Evolutionary conservation across 1,140 invertebrate genomes (phyloP).

Genomic region (Geopemphigus sp.): DNA sequence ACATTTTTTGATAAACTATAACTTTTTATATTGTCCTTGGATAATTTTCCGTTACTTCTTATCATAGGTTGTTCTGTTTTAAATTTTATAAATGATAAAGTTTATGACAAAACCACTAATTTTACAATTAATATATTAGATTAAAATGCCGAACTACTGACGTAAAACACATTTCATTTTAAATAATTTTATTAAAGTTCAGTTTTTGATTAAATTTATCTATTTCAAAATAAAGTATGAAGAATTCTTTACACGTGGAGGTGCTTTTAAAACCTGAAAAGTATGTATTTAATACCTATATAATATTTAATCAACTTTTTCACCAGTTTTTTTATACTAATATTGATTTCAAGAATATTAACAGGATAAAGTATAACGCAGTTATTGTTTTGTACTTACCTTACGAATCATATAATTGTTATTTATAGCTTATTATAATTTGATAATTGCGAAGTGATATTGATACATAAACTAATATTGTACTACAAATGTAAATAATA

Average conservation of each 20-base stretch:
- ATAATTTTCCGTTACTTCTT: conserved; percentile 19
- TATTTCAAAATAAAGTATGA: conserved; percentile 26
- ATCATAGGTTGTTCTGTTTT: conserved; percentile 12
- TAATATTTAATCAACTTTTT: not conserved
- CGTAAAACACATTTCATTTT: not conserved
- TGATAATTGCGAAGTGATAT: not conserved
- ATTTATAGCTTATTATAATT: no score
- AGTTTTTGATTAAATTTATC: not conserved
- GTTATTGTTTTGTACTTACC: no score
- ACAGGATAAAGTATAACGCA: not conserved
- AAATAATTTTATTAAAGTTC: not conserved
- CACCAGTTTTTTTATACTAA: not conserved
- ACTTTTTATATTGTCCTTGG: conserved; percentile 18
- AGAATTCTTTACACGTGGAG: conserved; percentile 49
- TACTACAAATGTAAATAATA: not conserved
- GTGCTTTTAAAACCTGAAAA: conserved; percentile 43
- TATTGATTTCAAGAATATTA: not conserved
- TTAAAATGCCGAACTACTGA: not conserved
- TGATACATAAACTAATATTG: not conserved
- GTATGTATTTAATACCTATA: conserved; percentile 40
- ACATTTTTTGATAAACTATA: no score
- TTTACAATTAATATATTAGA: not conserved
- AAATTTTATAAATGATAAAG: not conserved
- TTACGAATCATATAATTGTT: no score
- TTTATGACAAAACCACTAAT: no score